These are phyloP conservation scores for Ecdyonurus torrentis DNA, from an alignment of 2,888 invertebrate genomes.

Conservation along the genomic window DNA sequence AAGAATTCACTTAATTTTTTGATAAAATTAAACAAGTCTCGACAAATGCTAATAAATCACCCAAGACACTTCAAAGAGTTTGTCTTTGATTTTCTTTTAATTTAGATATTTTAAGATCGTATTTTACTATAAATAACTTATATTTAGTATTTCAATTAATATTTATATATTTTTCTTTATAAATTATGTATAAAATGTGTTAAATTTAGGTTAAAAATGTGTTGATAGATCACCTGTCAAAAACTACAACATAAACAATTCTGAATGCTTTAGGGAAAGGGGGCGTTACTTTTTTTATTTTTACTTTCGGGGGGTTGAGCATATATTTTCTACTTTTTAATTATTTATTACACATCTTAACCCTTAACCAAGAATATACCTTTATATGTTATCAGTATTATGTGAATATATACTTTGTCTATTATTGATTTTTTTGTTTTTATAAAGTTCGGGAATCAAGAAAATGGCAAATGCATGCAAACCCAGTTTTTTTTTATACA, in stretches of 20 bases:
- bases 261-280: background rate
- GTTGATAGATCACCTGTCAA: background rate
- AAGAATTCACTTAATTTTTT: background rate
- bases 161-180: background rate
- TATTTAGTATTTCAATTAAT: background rate
- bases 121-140: background rate
- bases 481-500: too few species aligned
- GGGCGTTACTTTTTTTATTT: background rate
- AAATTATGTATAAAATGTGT: background rate
- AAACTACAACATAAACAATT: background rate
- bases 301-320: too few species aligned
- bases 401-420: too few species aligned
- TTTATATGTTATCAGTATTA: too few species aligned
- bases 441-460: too few species aligned
- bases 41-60: background rate
- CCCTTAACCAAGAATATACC: too few species aligned
- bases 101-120: background rate
- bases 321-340: too few species aligned
- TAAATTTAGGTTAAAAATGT: background rate
- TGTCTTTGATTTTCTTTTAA: background rate
- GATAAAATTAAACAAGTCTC: background rate
- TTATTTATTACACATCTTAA: too few species aligned
- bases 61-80: background rate
- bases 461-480: too few species aligned
- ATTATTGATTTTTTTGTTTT: too few species aligned